phyloP scores from a whole-genome alignment of 2,113 vertebrate genomes.

The Rhea pennata region DNA sequence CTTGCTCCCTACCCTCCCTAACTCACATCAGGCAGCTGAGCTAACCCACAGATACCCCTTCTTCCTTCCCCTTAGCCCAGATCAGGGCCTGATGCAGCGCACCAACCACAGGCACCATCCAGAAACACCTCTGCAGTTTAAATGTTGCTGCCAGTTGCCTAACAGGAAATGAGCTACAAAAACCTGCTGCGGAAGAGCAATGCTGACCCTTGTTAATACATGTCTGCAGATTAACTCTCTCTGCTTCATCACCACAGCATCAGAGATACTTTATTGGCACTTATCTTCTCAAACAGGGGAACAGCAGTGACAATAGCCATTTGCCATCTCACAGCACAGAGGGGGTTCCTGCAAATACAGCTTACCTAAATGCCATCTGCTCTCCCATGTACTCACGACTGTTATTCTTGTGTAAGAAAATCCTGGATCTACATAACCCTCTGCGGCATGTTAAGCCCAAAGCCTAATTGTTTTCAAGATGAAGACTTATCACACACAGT shows the following conservation, averaged over 20 bases:
- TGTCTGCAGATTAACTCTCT: neutral
- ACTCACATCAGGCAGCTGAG: rapidly evolving
- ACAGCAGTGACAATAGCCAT: constrained; percentile 22
- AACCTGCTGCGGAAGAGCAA: neutral
- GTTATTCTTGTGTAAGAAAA: constrained; percentile 24
- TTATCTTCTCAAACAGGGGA: neutral
- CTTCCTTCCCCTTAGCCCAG: neutral
- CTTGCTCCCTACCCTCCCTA: neutral
- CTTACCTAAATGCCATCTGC: constrained; percentile 59
- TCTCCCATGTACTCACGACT: constrained; percentile 27
- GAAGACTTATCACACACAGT: neutral
- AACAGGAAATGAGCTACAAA: neutral
- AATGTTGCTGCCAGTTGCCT: neutral
- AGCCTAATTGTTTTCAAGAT: neutral
- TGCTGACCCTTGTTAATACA: neutral
- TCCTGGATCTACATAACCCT: neutral
- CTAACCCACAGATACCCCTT: neutral
- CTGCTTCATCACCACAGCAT: neutral
- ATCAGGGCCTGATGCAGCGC: neutral
- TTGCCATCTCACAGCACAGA: constrained; percentile 32
- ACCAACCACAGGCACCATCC: neutral
- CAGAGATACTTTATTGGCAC: neutral
- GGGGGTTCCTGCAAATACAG: constrained; percentile 22
- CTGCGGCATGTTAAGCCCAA: constrained; percentile 10
- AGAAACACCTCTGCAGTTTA: neutral